Evolutionary conservation across 2,113 vertebrate genomes (phyloP), one percentile per base, ranked within the genome.

Genomic region (Muscicapa adusta): DNA sequence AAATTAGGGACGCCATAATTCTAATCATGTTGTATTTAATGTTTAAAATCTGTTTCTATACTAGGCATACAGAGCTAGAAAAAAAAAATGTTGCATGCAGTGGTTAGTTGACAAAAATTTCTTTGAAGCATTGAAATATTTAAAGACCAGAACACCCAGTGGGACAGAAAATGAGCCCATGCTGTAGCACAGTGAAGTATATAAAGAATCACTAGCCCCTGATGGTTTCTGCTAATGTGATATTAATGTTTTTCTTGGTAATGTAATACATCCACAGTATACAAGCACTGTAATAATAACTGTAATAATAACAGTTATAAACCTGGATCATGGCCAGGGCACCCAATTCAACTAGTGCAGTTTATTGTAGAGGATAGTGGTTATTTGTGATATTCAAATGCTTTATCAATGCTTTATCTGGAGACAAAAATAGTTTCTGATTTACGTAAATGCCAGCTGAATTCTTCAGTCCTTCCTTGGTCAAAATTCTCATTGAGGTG

Each of bases 191-290:
- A 83, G 57, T 88, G 85, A 65, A 81, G 82, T 92, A 75, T 62
- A 71, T 89, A 80, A 94, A 92, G 77, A 94, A 91, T 93, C 38
- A 58, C 62, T 83, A 54, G 86, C 34, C 83, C 60, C 83, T 88
- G 68, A 78, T 92, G 91, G 62, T 79, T 97, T 56, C 87, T 89
- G 78, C 77, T 96, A 92, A 95, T 92, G 72, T 65, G 57, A 72
- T 93, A 90, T 90, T 91, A 73, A 94, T 95, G 61, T 93, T 94
- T 96, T 96, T 94, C 71, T 80, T 6, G 60, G 88, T 95, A 94
- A 82, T 73, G 45, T 78, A 78, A 85, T 95, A 97, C 72, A 93
- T 87, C 91, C 88, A 56, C 79, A 93, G 89, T 97, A 91, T 83
- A 70, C 72, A 96, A 58, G 61, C 88, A 66, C 93, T 94, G 36